These are phyloP conservation scores for Frankliniella fusca DNA, from an alignment of 2,888 invertebrate species.

Conservation along the genomic window DNA sequence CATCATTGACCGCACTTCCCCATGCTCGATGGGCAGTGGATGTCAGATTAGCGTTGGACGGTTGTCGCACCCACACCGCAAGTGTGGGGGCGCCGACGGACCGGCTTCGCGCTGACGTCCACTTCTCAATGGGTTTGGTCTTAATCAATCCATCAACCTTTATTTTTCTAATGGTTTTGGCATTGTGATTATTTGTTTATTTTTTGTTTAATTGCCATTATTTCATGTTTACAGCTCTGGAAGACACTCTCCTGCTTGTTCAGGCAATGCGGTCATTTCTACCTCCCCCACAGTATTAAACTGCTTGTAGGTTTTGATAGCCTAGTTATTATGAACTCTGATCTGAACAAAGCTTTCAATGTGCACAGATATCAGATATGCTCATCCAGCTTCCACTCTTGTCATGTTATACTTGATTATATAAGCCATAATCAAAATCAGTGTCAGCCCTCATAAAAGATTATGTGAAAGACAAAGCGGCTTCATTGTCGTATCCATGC, in stretches of 20 bases:
- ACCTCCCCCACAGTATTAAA: constrained; percentile 44
- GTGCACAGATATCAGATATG: neutral
- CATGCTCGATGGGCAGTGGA: too few species aligned
- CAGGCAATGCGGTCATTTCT: constrained; percentile 75
- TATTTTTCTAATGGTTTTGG: neutral
- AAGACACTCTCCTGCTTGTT: constrained; percentile 82
- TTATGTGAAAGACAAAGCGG: too few species aligned
- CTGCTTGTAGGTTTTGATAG: neutral
- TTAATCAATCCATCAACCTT: too few species aligned
- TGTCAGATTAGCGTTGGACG: too few species aligned
- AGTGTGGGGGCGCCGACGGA: too few species aligned
- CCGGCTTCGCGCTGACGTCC: too few species aligned
- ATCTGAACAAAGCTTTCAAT: neutral
- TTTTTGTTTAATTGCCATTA: neutral
- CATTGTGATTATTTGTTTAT: neutral
- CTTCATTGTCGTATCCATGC: too few species aligned
- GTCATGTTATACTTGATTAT: neutral
- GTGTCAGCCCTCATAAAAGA: too few species aligned
- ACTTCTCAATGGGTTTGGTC: too few species aligned
- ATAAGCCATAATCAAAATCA: neutral
- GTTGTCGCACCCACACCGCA: too few species aligned
- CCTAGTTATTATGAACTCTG: neutral
- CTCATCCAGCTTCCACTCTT: neutral
- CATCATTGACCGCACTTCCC: too few species aligned
- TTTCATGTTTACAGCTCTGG: constrained; percentile 57